Evolutionary conservation across 2,888 invertebrate genomes (phyloP).

Genomic region (Apoda limacodes): DNA sequence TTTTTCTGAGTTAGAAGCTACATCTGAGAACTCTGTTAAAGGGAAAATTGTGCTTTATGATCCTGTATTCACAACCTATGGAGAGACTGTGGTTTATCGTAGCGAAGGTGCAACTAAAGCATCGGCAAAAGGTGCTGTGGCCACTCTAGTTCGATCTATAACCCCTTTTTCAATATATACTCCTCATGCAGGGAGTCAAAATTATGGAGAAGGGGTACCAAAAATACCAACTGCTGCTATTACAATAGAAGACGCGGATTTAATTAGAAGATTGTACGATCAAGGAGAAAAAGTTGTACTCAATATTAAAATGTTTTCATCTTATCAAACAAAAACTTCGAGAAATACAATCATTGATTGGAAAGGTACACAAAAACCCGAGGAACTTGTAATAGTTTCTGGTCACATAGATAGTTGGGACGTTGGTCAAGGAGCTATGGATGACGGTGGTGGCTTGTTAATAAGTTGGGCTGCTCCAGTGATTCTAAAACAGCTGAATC

Average conservation of each 20-base stretch:
- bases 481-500: conserved; percentile 72
- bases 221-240: conserved; percentile 80
- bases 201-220: conserved; percentile 65
- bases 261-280: conserved; percentile 72
- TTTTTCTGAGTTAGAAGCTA: conserved; percentile 73
- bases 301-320: conserved; percentile 74
- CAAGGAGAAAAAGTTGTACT: conserved; percentile 49
- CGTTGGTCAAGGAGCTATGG: conserved; percentile 92
- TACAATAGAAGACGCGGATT: conserved; percentile 80
- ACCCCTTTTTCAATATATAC: conserved; percentile 81
- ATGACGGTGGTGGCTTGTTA: conserved; percentile 86
- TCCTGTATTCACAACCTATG: conserved; percentile 73
- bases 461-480: conserved; percentile 82
- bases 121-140: conserved; percentile 78
- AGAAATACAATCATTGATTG: conserved; percentile 80
- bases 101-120: conserved; percentile 74
- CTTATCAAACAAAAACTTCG: conserved; percentile 66
- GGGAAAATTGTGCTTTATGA: conserved; percentile 84
- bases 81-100: conserved; percentile 74
- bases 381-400: conserved; percentile 77
- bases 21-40: conserved; percentile 53
- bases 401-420: conserved; percentile 92
- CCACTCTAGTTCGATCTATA: conserved; percentile 77
- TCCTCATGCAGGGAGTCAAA: conserved; percentile 80
- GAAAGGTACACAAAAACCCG: conserved; percentile 51